Evolutionary conservation across 1,140 invertebrate genomes (phyloP).

Genomic region (Papilio aristodemus): DNA sequence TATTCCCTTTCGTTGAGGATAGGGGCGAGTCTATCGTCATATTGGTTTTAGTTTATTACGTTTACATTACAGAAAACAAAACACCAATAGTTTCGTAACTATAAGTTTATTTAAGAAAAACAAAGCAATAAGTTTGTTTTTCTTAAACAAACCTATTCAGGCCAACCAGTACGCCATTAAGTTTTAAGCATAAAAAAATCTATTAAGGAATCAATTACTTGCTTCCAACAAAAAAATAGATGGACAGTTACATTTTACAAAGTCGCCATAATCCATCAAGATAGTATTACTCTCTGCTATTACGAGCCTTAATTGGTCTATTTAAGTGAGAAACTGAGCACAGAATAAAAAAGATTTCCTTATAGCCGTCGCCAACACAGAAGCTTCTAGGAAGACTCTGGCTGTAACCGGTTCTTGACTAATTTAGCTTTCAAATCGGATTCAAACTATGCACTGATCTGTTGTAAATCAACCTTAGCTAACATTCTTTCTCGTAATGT

Average conservation of each 20-base stretch:
- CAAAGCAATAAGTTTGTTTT: no score
- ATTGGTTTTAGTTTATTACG: no score
- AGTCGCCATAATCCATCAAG: conserved; percentile 27
- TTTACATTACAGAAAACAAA: no score
- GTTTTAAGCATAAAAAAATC: neutral
- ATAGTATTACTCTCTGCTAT: conserved; percentile 21
- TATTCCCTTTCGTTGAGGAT: no score
- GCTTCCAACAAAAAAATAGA: neutral
- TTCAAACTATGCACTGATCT: conserved; percentile 30
- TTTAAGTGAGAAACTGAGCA: conserved; percentile 18
- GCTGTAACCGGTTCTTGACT: conserved; percentile 3
- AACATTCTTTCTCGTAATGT: conserved; percentile 10
- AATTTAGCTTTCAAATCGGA: conserved; percentile 25
- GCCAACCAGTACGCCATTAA: neutral
- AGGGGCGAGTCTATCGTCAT: no score
- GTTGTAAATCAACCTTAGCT: conserved; percentile 24
- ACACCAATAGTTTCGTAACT: no score
- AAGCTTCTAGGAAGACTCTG: neutral
- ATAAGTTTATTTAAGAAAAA: no score
- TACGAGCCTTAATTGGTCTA: conserved; percentile 31
- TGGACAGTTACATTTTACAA: conserved; percentile 22
- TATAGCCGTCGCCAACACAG: neutral
- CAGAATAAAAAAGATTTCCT: conserved; percentile 17
- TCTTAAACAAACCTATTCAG: neutral
- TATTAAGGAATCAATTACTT: neutral